Base-by-base conservation (phyloP, 2,113 vertebrate species). In the Sander lucioperca region DNA sequence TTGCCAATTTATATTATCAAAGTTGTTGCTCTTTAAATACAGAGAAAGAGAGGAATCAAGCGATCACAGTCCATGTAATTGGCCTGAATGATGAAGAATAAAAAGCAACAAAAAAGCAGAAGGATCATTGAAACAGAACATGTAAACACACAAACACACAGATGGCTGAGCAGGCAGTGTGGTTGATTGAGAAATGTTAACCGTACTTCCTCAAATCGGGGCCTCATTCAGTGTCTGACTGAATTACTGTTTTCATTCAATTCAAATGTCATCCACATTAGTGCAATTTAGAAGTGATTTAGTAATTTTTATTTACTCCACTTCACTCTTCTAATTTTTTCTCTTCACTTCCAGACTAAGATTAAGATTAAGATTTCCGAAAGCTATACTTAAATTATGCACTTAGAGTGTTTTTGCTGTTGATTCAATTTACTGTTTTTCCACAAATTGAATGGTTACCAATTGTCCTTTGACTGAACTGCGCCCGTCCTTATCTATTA, bases 101-200 rank as follows among this genome's bases (percentile, higher is more conserved):
- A 27, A n/a, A 1, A 39, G 3, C 12, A n/a, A 27, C 3, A 50
- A 27, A 39, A 79, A 82, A 79, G 69, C 21, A 68, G 83, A 81
- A 85, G 79, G 61, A 79, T 33, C 19, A 48, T 27, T 45, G 63
- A 85, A 91, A 69, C 27, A n/a, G 51, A 77, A 78, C 75, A 64
- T 83, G 80, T 74, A 70, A 71, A 80, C 64, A 71, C 74, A 74
- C 66, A 74, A 73, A 71, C 79, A 56, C 62, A 78, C 81, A 79
- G 81, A 79, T 71, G 82, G 80, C 25, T 45, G 10, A 77, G 66
- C 59, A 75, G 84, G 69, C 79, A 67, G 47, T 89, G 73, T 79
- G 87, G 82, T 79, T 77, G 89, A 94, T 90, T 94, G 88, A 93
- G 88, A 92, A 90, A 88, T 91, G 54, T 73, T 87, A 74, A 80